Evolutionary conservation across 2,113 vertebrate species (phyloP), one percentile per base, ranked within the genome.

Genomic region (Ophiodon elongatus): DNA sequence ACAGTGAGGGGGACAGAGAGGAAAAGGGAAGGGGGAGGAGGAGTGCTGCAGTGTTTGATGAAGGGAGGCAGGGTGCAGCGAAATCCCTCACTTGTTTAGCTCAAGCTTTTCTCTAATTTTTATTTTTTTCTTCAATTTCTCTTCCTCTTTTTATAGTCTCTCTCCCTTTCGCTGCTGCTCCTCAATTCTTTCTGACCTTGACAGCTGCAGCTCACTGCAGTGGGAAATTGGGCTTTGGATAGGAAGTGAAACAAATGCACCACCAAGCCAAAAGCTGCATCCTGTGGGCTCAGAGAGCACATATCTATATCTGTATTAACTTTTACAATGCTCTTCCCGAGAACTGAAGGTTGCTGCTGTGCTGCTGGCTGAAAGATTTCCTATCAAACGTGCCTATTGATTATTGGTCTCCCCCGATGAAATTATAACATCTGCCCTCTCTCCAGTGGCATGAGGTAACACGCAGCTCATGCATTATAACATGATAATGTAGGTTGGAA

Each of bases 171-270:
- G 10, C 57, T 41, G 39, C 45, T 29, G 63, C 39, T 76, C 76
- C 59, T 83, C 65, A 27, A 8, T 86, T 56, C 35, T 68, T 27
- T 73, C 73, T 91, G 89, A 89, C 89, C 90, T 91, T 90, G 90
- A 85, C 72, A 74, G 85, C 80, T 76, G 76, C 92, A 84, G 77
- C 75, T 72, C 33, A 17, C 85, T 89, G 77, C 85, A 72, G 76
- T 76, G 47, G 84, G 80, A 83, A 80, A 82, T 63, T 6, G 31
- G 65, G 11, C 47, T 73, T 39, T 39, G 73, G 43, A 76, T 65
- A 15, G 56, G 73, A 90, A 81, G 66, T 47, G 19, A 79, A 81
- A 79, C 35, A 47, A 75, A 78, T 41, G 57, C 80, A 65, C n/a
- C 62, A 41, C 10, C 23, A 35, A 79, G 79, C 77, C 78, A 77